These are phyloP conservation scores for Trogon surrucura DNA, from an alignment of 2,113 vertebrate species.

Conservation along the genomic window DNA sequence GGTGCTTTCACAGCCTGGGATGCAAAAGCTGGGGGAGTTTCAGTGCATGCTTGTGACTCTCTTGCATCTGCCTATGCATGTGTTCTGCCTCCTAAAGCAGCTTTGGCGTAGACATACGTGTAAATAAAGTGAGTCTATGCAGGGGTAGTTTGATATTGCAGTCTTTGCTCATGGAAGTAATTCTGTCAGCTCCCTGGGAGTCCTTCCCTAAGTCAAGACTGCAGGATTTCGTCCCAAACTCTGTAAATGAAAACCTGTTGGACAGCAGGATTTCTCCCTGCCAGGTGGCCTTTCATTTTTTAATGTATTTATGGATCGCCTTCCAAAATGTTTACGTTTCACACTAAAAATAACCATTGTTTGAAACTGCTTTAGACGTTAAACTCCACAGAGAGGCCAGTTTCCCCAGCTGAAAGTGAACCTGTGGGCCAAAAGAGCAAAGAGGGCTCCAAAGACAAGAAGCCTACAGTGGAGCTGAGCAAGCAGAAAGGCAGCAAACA, in stretches of 20 bases:
- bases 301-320: background rate
- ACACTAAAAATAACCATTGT: constrained; percentile 17
- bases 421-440: constrained; percentile 78
- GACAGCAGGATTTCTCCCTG: background rate
- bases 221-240: background rate
- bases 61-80: background rate
- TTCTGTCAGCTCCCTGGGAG: background rate
- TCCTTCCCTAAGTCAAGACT: background rate
- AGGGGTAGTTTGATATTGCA: background rate
- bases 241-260: background rate
- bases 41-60: background rate
- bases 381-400: constrained; percentile 67
- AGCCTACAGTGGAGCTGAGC: constrained; percentile 5
- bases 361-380: constrained; percentile 67
- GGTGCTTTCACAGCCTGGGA: background rate
- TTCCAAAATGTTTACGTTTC: background rate
- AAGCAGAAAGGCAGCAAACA: constrained; percentile 62
- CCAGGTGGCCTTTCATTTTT: constrained; percentile 1
- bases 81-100: background rate
- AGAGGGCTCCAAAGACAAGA: constrained; percentile 71
- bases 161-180: background rate
- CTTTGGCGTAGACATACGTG: background rate
- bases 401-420: constrained; percentile 37
- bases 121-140: background rate
- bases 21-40: background rate